Base-by-base conservation (phyloP, 2,797 vertebrate species). In the Catamblyrhynchus diadema region DNA sequence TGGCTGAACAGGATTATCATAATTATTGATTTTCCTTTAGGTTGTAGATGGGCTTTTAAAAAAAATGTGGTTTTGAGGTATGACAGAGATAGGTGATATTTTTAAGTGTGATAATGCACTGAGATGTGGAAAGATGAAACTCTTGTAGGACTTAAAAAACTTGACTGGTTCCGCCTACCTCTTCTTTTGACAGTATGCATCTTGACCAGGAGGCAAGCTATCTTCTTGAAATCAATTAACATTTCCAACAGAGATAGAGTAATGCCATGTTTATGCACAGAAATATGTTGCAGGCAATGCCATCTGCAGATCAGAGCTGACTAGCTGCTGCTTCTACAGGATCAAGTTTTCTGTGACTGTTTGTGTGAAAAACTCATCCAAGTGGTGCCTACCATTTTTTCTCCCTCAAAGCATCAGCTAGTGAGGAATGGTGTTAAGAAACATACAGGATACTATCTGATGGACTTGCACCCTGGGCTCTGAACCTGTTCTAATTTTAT, bases 221-320 rank as follows among this genome's bases (percentile, higher is more conserved):
- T 85, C 65, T 82, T 94, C 81, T 87, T 82, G 84, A 93, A 96
- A 94, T 95, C 92, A 95, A 86, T 96, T 97, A 92, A 92, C 95
- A 94, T 95, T 97, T 96, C 47, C 88, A 95, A 50, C 14, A 91
- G 81, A 83, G 86, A 87, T 62, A 82, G 86, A 95, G 88, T 90
- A 93, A 77, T 94, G 84, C 65, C 57, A 89, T 94, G 81, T 93
- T 95, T 95, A 87, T 95, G 86, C 86, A 82, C 93, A 87, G 64
- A 87, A 95, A 82, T 86, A 84, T 88, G 86, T 94, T 96, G 50
- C 84, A 92, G 72, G 93, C 93, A 87, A 21, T 92, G 86, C 95
- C 92, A 95, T 97, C 95, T 97, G 95, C 84, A 89, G 88, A 82
- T n/a, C 33, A 57, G 92, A 92, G 73, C 92, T 93, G 78, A 79